phyloP scores from a whole-genome alignment of 2,113 vertebrate genomes.

The Pluvianellus socialis region DNA sequence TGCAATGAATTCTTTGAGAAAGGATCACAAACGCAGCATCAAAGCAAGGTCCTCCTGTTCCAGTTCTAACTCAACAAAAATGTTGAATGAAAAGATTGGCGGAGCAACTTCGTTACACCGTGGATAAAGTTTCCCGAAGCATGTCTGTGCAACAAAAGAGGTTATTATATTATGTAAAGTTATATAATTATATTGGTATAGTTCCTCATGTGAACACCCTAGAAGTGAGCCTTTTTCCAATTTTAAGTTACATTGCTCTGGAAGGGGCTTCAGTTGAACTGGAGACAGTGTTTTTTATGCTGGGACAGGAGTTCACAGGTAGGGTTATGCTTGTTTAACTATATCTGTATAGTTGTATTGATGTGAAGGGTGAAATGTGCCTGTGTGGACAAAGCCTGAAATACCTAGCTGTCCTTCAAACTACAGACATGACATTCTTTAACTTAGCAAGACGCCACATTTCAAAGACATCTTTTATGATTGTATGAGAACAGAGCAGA shows the following conservation, averaged over 20 bases:
- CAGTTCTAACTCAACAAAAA: not conserved
- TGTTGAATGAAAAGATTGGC: not conserved
- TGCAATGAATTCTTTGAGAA: not conserved
- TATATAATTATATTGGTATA: not conserved
- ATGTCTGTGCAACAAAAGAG: not conserved
- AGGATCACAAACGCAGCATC: not conserved
- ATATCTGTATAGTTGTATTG: not conserved
- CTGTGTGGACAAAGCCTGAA: not conserved
- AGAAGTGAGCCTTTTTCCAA: not conserved
- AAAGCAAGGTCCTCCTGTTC: not conserved
- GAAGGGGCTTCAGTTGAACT: not conserved
- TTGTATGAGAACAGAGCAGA: not conserved
- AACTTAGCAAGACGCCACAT: not conserved
- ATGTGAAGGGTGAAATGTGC: not conserved
- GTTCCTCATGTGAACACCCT: not conserved
- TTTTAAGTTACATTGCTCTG: not conserved
- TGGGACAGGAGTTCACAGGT: not conserved
- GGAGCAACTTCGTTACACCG: not conserved
- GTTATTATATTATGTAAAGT: not conserved
- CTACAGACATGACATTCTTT: not conserved
- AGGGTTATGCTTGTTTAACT: not conserved
- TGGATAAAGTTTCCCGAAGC: not conserved
- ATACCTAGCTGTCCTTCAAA: not conserved
- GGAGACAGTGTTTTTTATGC: not conserved
- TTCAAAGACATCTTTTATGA: constrained; percentile 12